Evolutionary conservation across 53 echinoderm and acorn worm genomes (phyloP).

Genomic region (Henricia sp.): DNA sequence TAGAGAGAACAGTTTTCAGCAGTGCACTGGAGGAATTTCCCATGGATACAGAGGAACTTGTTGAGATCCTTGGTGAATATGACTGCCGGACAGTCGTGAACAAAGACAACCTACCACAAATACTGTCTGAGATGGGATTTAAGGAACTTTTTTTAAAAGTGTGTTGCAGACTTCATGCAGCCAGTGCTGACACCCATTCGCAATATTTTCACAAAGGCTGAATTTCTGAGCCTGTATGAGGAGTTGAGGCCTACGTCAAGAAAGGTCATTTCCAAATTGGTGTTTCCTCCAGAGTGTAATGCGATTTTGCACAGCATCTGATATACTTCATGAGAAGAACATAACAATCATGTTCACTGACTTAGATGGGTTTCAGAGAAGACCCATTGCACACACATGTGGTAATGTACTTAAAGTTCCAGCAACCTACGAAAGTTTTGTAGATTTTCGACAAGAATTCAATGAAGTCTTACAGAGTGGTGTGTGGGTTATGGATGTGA

Average conservation of each 20-base stretch:
- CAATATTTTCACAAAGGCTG: neutral
- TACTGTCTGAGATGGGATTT: constrained; percentile 47
- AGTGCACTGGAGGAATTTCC: constrained; percentile 27
- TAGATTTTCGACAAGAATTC: constrained; percentile 60
- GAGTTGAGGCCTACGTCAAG: constrained; percentile 31
- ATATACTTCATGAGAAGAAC: constrained; percentile 1
- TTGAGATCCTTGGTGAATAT: constrained; percentile 44
- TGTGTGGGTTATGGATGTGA: too few species aligned
- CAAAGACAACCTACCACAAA: constrained; percentile 10
- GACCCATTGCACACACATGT: constrained; percentile 67
- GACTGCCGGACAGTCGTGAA: constrained; percentile 18
- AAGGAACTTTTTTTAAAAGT: too few species aligned
- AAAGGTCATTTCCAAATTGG: constrained; percentile 36
- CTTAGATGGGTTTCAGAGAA: constrained; percentile 26
- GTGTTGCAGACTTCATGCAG: constrained; percentile 35
- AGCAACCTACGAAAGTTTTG: constrained; percentile 45
- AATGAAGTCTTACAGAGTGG: constrained; percentile 56
- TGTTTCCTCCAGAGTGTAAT: constrained; percentile 29
- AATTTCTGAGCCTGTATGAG: constrained; percentile 38
- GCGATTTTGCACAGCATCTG: constrained; percentile 56
- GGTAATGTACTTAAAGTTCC: constrained; percentile 57
- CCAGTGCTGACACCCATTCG: constrained; percentile 17
- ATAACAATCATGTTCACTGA: constrained; percentile 33
- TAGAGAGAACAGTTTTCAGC: neutral
- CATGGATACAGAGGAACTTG: constrained; percentile 14